Percentiles rank a stretch among this genome's conserved stretches.
These are phyloP conservation scores for Diprion similis DNA, from an alignment of 1,140 invertebrate species.

Conservation along the genomic window DNA sequence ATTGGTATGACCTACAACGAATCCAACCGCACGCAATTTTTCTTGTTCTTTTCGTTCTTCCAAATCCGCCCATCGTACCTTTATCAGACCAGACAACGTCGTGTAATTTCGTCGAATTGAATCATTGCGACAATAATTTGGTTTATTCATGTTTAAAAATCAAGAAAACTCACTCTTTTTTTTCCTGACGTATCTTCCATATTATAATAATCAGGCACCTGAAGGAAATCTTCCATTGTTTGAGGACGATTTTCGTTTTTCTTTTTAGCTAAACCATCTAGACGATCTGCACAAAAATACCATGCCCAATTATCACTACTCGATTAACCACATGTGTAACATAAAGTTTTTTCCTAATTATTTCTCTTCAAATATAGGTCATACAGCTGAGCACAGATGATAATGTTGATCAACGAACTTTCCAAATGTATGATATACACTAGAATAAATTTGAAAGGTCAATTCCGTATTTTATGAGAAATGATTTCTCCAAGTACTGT, in stretches of 20 bases:
- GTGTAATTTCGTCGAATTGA: slow-evolving; percentile 12
- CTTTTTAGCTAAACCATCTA: slow-evolving; percentile 79
- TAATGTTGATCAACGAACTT: no score
- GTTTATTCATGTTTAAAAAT: background rate
- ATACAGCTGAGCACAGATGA: no score
- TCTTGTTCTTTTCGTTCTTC: slow-evolving; percentile 90
- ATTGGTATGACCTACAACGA: slow-evolving; percentile 94
- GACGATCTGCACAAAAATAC: slow-evolving; percentile 74
- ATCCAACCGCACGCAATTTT: slow-evolving; percentile 91
- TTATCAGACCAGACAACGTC: slow-evolving; percentile 36
- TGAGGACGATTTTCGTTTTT: slow-evolving; percentile 62
- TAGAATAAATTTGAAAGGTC: no score
- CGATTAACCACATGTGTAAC: background rate
- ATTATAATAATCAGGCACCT: slow-evolving; percentile 81
- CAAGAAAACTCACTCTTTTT: slow-evolving; percentile 76
- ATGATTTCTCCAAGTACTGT: no score
- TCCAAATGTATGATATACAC: no score
- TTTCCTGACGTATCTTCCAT: slow-evolving; percentile 76
- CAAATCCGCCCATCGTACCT: slow-evolving; percentile 98
- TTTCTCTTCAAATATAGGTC: no score
- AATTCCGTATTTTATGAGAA: no score
- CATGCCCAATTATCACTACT: no score
- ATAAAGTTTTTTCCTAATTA: background rate
- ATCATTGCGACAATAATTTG: background rate
- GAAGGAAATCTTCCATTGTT: slow-evolving; percentile 91